Conservation (phyloP, 2,113 vertebrate genomes). For the Mustela nigripes region DNA sequence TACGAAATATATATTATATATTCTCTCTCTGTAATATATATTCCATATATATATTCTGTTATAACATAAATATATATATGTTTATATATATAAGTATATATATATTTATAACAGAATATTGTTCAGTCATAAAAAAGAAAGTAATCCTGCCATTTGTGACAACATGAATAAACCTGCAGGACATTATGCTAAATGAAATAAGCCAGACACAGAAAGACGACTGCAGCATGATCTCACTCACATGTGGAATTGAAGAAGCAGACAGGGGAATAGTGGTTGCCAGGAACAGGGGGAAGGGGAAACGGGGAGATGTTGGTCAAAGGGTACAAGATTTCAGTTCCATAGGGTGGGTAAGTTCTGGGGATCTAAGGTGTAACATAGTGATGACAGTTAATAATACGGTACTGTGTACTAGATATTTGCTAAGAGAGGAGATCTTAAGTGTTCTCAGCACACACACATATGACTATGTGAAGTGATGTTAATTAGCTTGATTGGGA, state of each 20-base stretch:
- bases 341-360: not conserved
- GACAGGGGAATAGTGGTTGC: not conserved
- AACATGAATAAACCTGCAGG: no score
- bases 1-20: not conserved
- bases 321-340: not conserved
- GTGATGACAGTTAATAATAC: not conserved
- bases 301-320: not conserved
- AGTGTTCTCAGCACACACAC: not conserved
- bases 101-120: not conserved
- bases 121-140: not conserved
- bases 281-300: not conserved
- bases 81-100: not conserved
- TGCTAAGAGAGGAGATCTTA: not conserved
- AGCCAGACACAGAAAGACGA: not conserved
- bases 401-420: not conserved
- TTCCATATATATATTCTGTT: not conserved
- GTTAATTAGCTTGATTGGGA: not conserved
- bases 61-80: not conserved
- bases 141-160: not conserved
- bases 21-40: not conserved
- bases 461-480: not conserved
- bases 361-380: not conserved
- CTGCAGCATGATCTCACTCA: not conserved
- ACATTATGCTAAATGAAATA: not conserved
- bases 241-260: not conserved